Base-by-base conservation (phyloP, 2,113 vertebrate genomes). In the Telmatochromis sp. region DNA sequence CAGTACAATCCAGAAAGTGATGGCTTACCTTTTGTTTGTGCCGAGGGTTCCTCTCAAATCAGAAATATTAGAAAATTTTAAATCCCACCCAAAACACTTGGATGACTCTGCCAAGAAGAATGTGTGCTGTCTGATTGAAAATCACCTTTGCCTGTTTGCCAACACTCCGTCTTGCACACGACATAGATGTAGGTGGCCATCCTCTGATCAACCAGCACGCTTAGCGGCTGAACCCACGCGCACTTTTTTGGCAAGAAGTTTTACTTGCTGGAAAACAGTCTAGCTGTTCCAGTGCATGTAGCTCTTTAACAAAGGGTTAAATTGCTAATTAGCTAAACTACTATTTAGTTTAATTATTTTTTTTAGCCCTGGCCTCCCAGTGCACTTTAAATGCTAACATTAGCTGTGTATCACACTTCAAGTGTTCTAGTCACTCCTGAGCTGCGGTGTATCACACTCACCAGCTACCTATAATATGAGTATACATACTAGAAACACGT, bases 331-430 rank as follows among this genome's bases (percentile, higher is more conserved):
- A 21, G 33, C 19, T 68, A 68, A 63, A 35, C 17, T 12, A n/a
- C 31, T 19, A 35, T 11, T 60, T 35, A 35, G 17, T 63, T 63
- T 35, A 3, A 3, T 7, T 6, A 0, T 3, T 2, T 17, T 31
- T 12, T n/a, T 11, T 10, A 65, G 31, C 31, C 17, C 31, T 35
- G 17, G 31, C 58, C 33, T 68, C 4, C 11, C 10, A 37, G 33
- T 65, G 33, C 35, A 68, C 33, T 8, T 68, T 68, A 68, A 37
- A 68, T 68, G 33, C 19, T 63, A 33, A 12, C 60, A 65, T n/a
- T 65, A 35, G 60, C 28, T 35, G 15, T 37, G 33, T 37, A 68
- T 21, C 33, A 68, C 63, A 40, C 63, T 8, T 21, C 6, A 37
- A 68, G 63, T 68, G 3, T 65, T 37, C 3, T 21, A 68, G 19